These are phyloP conservation scores for Apis laboriosa DNA, from an alignment of 1,140 invertebrate genomes.

Conservation along the genomic window DNA sequence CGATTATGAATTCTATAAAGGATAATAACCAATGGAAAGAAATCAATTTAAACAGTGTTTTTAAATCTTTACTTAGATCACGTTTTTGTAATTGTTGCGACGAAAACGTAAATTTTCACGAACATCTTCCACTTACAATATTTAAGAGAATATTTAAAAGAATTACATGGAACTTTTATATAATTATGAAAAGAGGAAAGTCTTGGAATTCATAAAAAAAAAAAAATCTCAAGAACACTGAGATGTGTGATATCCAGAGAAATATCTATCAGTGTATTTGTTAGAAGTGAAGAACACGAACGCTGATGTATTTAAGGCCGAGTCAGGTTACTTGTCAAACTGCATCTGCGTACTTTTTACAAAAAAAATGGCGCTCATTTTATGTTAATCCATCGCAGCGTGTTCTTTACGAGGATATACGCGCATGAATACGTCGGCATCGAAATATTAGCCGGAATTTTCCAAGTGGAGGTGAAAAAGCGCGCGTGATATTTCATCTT, in stretches of 20 bases:
- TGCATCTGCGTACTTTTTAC: conserved; percentile 4
- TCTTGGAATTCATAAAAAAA: no score
- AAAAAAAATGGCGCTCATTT: conserved; percentile 11
- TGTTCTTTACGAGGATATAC: not conserved
- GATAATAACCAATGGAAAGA: no score
- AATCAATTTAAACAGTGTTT: no score
- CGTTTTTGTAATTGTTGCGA: no score
- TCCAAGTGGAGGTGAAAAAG: not conserved
- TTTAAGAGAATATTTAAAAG: no score
- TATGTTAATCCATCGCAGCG: conserved; percentile 10
- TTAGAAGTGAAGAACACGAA: not conserved
- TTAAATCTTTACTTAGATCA: no score
- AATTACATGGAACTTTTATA: no score
- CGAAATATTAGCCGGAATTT: conserved; percentile 23
- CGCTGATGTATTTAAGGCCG: not conserved
- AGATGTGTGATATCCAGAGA: not conserved
- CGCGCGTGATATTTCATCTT: not conserved
- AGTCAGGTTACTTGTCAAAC: not conserved
- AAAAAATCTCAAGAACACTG: no score
- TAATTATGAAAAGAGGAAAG: no score
- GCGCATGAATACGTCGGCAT: not conserved
- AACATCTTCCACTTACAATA: no score
- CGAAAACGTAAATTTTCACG: no score
- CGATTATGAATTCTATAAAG: no score
- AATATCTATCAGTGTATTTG: not conserved